Conservation (phyloP, 2,797 vertebrate genomes). For the Intellagama lesueurii region DNA sequence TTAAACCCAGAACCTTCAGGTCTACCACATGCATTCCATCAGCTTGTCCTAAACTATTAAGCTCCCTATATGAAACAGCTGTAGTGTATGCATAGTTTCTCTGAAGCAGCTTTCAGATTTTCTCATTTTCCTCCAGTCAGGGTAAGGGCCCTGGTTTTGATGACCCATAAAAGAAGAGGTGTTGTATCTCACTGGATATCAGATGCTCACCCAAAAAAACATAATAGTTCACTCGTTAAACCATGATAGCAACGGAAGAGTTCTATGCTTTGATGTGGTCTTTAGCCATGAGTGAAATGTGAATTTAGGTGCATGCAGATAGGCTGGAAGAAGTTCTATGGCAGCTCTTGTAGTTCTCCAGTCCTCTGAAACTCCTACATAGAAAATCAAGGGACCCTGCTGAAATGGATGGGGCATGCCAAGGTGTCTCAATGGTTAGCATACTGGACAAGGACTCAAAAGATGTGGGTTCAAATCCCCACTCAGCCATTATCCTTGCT, state of each 20-base stretch:
- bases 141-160: not conserved
- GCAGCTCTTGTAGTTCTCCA: too few relatives aligned
- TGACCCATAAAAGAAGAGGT: not conserved
- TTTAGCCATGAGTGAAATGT: too few relatives aligned
- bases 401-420: too few relatives aligned
- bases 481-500: too few relatives aligned
- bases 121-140: not conserved
- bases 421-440: too few relatives aligned
- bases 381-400: too few relatives aligned
- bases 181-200: not conserved
- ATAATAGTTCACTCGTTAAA: not conserved
- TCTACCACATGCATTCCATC: not conserved
- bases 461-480: too few relatives aligned
- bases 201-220: not conserved
- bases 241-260: not conserved
- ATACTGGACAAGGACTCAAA: too few relatives aligned
- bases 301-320: too few relatives aligned
- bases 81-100: not conserved
- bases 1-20: not conserved
- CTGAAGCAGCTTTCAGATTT: not conserved
- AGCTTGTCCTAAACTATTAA: slow-evolving; percentile 2
- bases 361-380: too few relatives aligned
- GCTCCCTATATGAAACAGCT: not conserved
- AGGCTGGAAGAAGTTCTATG: too few relatives aligned
- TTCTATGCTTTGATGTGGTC: too few relatives aligned